Base-by-base conservation (phyloP, 2,888 invertebrate genomes). In the Cyaniris semiargus region DNA sequence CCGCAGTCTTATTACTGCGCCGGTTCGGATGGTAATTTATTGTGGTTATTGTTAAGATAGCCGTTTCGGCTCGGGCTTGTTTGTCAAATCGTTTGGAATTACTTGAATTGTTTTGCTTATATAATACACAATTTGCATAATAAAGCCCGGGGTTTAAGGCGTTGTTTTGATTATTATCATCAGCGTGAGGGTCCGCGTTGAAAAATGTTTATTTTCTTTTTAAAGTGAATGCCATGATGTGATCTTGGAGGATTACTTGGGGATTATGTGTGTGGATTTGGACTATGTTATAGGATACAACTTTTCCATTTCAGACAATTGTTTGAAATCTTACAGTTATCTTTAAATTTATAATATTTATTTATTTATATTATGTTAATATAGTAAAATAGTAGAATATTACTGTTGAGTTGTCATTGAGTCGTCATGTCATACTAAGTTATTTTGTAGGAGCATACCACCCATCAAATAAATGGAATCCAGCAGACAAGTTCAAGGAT, bases 1-100 rank as follows among this genome's bases (percentile, higher is more conserved):
- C 81, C 83, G 86, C 80, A 82, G 85, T 87, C 89, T 88, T 88
- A 88, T 88, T 89, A 87, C 83, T 84, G 89, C 90, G 82, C 90
- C 89, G 88, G 86, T 90, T 90, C 89, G 88, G 87, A 82, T 88
- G 81, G 87, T 89, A 88, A 90, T 91, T 91, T 91, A 91, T 91
- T 87, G 87, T 83, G 85, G 89, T 87, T 88, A 89, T 87, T 86
- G 85, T 85, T 86, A 89, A 89, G 84, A 85, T 80, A 79, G 82
- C 78, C 80, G 83, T 83, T 84, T 81, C 81, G 83, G 83, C 84
- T 85, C 79, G 80, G 78, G 76, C 79, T 77, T 78, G 81, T 83
- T 81, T 88, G 86, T 86, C 84, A 85, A 82, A 83, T 84, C 79
- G 79, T 78, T 80, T 81, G 84, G 84, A 86, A 88, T 90, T 89